Evolutionary conservation across 2,888 invertebrate species (phyloP), one percentile per base, ranked within the genome.

Genomic region (Eilema griseolum): DNA sequence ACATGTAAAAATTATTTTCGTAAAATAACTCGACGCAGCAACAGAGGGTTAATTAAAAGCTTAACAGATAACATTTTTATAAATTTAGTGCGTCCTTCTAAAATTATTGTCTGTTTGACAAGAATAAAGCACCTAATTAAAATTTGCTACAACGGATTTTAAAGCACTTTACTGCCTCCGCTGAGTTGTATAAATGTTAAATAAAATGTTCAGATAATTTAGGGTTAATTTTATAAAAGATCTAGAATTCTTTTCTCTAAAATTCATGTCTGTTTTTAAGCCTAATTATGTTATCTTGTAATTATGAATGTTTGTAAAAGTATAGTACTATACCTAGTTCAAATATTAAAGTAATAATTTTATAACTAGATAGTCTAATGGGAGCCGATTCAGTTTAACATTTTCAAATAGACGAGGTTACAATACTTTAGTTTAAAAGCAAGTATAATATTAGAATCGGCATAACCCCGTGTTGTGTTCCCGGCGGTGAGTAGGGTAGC

Each of bases 101-200:
- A 33, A 62, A 62, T 56, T 64, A 73, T 71, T 73, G 71, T 78
- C 75, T 64, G 66, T 61, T 70, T 69, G 69, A 74, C 74, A 67
- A 77, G 67, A 78, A 74, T 72, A 66, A 73, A 81, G 70, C 74
- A 61, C 46, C 66, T 64, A 76, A 76, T 82, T 78, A 82, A 74
- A 80, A 70, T 75, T 41, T 66, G 73, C 68, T 69, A 52, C 52
- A 52, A 37, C 23, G 33, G 14, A 24, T 14, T 26, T 23, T 46
- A 41, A 60, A n/a, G 59, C 26, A 46, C 56, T 75, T 73, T 57
- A 59, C 66, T 68, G 3, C 61, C 37, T 52, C 60, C n/a, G 57
- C 63, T 66, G 46, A 68, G 61, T 61, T 61, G 73, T 74, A 71
- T 72, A n/a, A 16, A 10, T 16, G 26, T 23, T 72, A 41, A 41